phyloP scores from a whole-genome alignment of 2,888 invertebrate genomes.

The Malthinus seriepunctatus region DNA sequence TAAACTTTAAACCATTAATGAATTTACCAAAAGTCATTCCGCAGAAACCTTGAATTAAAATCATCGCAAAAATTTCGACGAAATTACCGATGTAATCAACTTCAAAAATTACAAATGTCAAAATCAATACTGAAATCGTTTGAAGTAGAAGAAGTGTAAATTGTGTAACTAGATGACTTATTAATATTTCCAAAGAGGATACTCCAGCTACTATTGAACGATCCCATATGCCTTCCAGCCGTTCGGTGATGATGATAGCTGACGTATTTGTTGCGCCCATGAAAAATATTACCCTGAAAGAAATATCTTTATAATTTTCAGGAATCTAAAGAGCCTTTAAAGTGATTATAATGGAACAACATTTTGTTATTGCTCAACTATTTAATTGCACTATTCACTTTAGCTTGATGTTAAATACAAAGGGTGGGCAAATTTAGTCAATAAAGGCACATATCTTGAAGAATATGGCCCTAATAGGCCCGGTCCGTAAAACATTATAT shows the following conservation, averaged over 20 bases:
- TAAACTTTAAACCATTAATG: neutral
- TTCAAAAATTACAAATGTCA: constrained; percentile 65
- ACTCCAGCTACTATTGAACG: constrained; percentile 86
- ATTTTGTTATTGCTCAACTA: neutral
- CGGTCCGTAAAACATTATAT: too few relatives aligned
- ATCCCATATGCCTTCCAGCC: constrained; percentile 85
- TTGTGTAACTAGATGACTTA: constrained; percentile 80
- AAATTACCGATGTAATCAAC: constrained; percentile 67
- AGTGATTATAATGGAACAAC: too few relatives aligned
- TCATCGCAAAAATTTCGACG: constrained; percentile 62
- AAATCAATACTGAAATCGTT: constrained; percentile 61
- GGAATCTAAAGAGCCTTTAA: too few relatives aligned
- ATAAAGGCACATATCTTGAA: too few relatives aligned
- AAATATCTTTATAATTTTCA: too few relatives aligned
- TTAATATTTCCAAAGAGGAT: constrained; percentile 75
- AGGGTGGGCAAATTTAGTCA: too few relatives aligned
- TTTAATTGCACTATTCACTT: neutral
- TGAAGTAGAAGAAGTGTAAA: constrained; percentile 74
- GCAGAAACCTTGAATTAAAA: constrained; percentile 74
- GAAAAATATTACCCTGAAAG: constrained; percentile 83
- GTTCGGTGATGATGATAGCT: constrained; percentile 78
- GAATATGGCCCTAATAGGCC: too few relatives aligned
- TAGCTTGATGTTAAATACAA: too few relatives aligned
- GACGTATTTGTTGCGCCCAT: constrained; percentile 83
- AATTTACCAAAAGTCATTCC: constrained; percentile 80